Percentiles rank a stretch among this genome's conserved stretches.
phyloP scores from a whole-genome alignment of 2,888 invertebrate species.

The Clunio marinus region DNA sequence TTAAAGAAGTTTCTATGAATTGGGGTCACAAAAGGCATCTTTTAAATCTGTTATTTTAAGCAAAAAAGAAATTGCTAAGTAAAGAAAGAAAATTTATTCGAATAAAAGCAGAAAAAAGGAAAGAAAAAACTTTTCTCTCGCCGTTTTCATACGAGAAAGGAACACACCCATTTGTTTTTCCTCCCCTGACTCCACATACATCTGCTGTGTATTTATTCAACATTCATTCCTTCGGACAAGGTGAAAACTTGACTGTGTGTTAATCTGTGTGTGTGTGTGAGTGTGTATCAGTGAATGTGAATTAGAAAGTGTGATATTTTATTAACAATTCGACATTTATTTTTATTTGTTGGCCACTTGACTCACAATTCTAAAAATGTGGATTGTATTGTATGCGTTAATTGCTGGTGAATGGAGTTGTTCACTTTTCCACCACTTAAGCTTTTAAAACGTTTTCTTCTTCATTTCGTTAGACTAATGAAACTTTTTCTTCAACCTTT shows the following conservation, averaged over 20 bases:
- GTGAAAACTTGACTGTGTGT: background rate
- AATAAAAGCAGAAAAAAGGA: background rate
- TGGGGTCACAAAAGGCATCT: constrained; percentile 21
- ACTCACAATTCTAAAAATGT: background rate
- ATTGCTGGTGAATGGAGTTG: background rate
- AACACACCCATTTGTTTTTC: constrained; percentile 39
- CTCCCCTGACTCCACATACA: constrained; percentile 28
- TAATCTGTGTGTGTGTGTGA: background rate
- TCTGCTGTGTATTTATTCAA: constrained; percentile 23
- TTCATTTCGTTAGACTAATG: no score
- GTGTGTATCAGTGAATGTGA: background rate
- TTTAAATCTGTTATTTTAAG: background rate
- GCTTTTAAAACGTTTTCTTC: no score
- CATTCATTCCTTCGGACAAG: background rate
- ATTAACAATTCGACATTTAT: constrained; percentile 10
- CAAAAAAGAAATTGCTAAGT: background rate
- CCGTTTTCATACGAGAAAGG: constrained; percentile 19
- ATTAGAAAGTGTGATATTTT: constrained; percentile 2
- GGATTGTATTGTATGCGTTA: background rate
- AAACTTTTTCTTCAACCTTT: no score
- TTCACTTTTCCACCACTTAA: no score
- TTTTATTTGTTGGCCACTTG: background rate
- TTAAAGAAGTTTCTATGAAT: no score
- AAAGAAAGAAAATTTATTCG: background rate
- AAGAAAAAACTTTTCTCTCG: constrained; percentile 14